Evolutionary conservation across 2,888 invertebrate species (phyloP), one percentile per base, ranked within the genome.

Genomic region (Erebia palarica): DNA sequence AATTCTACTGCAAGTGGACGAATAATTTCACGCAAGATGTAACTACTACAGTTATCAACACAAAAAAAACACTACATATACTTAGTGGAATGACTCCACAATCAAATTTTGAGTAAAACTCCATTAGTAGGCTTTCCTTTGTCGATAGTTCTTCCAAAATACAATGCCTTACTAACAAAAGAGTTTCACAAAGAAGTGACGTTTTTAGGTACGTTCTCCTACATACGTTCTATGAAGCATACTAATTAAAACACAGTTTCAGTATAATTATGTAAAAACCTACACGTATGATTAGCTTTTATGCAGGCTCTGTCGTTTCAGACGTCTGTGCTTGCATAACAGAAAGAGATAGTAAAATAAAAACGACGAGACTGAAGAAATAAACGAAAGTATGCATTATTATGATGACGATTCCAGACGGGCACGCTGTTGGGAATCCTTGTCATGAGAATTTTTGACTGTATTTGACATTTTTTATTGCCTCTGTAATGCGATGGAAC

Each of bases 371-470:
- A 84, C 86, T 84, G 84, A 87, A 88, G 86, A 89, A 89, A 91
- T 91, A 91, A 91, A 91, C 86, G 86, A 90, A 90, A 90, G 90
- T 90, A 91, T 90, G 90, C 91, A 91, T 91, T 92, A 91, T 90
- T 90, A 86, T 90, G 89, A 91, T 91, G 90, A 91, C 87, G 86
- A 87, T 85, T 86, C 83, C 74, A 81, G 81, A 89, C 80, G 78
- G 78, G 78, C 83, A 84, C 77, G 59, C 80, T 59, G 68, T 70
- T 66, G 73, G 73, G 75, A 71, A 71, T 73, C 63, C 59, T 73
- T 67, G 67, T 60, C 57, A 64, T 21, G 74, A 70, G 73, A 75
- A 68, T 75, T 76, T 64, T 76, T 60, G 64, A 66, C 58, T 58
- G 67, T 14, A 21, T 18, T 58, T 21, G 27, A 8, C 10, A 36